phyloP scores from a whole-genome alignment of 2,888 invertebrate species.

The Fragum fragum region DNA sequence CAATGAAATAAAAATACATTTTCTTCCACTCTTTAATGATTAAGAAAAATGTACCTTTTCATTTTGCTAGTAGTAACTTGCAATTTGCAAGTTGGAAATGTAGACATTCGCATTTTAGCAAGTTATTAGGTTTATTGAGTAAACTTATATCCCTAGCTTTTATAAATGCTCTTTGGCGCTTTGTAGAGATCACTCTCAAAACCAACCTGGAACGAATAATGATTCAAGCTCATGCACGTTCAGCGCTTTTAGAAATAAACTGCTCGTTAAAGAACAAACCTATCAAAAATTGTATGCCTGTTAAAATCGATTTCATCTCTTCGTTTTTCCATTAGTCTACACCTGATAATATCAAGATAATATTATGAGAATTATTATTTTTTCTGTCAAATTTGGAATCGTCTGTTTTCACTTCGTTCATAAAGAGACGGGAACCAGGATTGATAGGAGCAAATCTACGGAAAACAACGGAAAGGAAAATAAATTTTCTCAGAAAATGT shows the following conservation, averaged over 20 bases:
- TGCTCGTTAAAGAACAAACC: not conserved
- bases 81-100: no score
- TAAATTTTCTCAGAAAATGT: not conserved
- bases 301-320: conserved; percentile 1
- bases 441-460: not conserved
- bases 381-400: not conserved
- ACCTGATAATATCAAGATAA: no score
- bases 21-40: no score
- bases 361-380: not conserved
- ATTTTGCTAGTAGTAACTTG: no score
- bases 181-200: not conserved
- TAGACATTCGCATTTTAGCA: no score
- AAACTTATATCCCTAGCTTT: no score
- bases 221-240: not conserved
- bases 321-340: not conserved
- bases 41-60: no score
- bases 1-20: no score
- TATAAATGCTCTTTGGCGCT: no score
- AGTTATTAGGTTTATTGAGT: no score
- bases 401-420: not conserved
- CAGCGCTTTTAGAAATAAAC: not conserved
- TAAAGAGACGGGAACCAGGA: not conserved
- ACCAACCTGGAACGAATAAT: not conserved
- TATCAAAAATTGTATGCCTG: conserved; percentile 11
- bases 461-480: not conserved